These are phyloP conservation scores for Eulemur coronatus DNA, from an alignment of 2,797 vertebrate species.

Conservation along the genomic window DNA sequence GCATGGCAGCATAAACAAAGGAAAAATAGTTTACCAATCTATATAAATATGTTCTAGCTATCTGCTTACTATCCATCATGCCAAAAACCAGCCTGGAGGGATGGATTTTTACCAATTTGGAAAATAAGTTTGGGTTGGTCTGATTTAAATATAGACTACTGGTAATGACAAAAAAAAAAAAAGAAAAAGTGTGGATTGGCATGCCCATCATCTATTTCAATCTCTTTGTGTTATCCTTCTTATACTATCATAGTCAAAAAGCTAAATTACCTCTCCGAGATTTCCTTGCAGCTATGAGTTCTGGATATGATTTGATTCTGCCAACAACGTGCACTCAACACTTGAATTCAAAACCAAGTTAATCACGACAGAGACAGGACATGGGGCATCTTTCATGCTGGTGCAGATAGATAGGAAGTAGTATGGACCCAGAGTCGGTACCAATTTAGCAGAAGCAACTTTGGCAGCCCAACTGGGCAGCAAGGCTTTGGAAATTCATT, in stretches of 20 bases:
- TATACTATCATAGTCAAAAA: neutral
- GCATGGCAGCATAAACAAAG: neutral
- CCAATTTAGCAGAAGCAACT: neutral
- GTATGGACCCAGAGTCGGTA: too few relatives aligned
- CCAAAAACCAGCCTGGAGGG: neutral
- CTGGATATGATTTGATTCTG: neutral
- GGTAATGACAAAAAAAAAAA: neutral
- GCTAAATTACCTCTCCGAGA: neutral
- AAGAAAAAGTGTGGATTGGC: neutral
- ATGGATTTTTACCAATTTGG: neutral
- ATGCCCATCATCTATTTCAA: neutral
- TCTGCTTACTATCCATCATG: neutral
- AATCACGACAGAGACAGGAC: neutral
- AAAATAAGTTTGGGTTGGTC: neutral
- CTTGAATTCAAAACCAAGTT: neutral
- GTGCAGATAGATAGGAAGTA: neutral
- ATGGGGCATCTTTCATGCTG: neutral
- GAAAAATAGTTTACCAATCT: neutral
- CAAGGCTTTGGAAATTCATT: neutral
- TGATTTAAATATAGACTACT: neutral
- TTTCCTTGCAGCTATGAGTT: neutral
- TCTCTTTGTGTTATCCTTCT: neutral
- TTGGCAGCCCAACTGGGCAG: rapidly evolving
- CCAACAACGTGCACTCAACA: neutral
- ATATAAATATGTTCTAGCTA: neutral